phyloP scores from a whole-genome alignment of 2,888 invertebrate genomes.

The Tipula vernalis region DNA sequence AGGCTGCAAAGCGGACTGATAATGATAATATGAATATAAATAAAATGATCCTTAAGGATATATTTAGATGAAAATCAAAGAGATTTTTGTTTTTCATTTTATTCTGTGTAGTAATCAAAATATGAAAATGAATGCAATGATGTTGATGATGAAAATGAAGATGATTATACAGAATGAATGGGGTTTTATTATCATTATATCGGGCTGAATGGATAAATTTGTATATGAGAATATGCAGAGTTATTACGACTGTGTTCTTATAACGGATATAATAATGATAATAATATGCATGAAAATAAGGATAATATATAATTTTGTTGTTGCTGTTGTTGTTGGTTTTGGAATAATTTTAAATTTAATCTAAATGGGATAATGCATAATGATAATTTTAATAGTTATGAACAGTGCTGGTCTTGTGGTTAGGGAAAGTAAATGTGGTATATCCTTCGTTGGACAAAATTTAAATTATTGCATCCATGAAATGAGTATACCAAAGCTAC shows the following conservation, averaged over 20 bases:
- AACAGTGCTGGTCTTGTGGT: neutral
- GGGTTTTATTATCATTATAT: neutral
- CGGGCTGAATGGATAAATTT: neutral
- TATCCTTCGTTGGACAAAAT: too few relatives aligned
- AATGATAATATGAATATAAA: neutral
- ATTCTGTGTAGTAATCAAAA: neutral
- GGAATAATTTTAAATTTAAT: neutral
- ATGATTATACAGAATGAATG: neutral
- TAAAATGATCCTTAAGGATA: neutral
- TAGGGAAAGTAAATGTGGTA: too few relatives aligned
- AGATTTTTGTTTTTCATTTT: neutral
- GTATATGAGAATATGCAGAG: neutral
- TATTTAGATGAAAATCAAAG: neutral
- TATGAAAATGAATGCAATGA: neutral
- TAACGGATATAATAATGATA: neutral
- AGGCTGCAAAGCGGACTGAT: neutral
- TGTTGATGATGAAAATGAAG: neutral
- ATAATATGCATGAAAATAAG: neutral
- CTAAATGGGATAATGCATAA: neutral
- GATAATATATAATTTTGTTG: neutral
- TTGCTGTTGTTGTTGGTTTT: neutral
- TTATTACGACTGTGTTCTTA: neutral
- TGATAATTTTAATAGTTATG: neutral
- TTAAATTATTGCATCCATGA: too few relatives aligned
- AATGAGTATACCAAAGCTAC: too few relatives aligned